These are phyloP conservation scores for Actinernus sp. DNA, from an alignment of 92 coral and sea anemone species.

Conservation along the genomic window DNA sequence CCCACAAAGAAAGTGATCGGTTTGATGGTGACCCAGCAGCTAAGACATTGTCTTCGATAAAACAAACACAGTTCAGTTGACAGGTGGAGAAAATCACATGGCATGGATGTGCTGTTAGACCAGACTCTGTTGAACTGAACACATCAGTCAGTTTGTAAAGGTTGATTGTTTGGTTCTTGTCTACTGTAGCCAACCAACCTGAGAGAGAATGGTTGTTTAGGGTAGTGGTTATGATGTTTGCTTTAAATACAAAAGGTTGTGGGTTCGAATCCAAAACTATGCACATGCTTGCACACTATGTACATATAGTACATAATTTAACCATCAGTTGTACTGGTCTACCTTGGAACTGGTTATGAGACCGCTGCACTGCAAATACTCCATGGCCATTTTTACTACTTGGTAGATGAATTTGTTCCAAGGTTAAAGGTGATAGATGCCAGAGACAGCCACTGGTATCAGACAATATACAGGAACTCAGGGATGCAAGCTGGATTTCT, in stretches of 20 bases:
- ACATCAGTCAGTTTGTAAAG: conserved; percentile 80
- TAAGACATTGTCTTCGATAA: conserved; percentile 78
- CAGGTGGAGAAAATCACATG: conserved; percentile 81
- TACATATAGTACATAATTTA: too few relatives aligned
- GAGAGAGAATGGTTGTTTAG: too few relatives aligned
- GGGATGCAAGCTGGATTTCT: conserved; percentile 80
- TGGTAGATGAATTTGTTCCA: conserved; percentile 78
- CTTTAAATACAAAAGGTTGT: too few relatives aligned
- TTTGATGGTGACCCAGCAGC: conserved; percentile 84
- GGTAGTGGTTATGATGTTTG: too few relatives aligned
- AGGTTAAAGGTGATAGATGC: conserved; percentile 58
- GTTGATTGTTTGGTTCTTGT: conserved; percentile 88
- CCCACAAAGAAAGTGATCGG: conserved; percentile 87
- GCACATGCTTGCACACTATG: too few relatives aligned
- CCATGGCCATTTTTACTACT: conserved; percentile 87
- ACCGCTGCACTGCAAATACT: conserved; percentile 87
- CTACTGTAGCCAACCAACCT: conserved; percentile 88
- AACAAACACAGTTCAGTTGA: conserved; percentile 66
- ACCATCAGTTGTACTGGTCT: too few relatives aligned
- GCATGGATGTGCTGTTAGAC: conserved; percentile 81
- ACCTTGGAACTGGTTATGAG: conserved; percentile 68
- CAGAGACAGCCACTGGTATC: conserved; percentile 86
- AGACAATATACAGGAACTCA: conserved; percentile 68
- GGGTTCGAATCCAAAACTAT: too few relatives aligned
- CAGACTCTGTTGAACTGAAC: conserved; percentile 55